Conservation (phyloP, 1,140 invertebrate species). For the Calephelis virginiensis region DNA sequence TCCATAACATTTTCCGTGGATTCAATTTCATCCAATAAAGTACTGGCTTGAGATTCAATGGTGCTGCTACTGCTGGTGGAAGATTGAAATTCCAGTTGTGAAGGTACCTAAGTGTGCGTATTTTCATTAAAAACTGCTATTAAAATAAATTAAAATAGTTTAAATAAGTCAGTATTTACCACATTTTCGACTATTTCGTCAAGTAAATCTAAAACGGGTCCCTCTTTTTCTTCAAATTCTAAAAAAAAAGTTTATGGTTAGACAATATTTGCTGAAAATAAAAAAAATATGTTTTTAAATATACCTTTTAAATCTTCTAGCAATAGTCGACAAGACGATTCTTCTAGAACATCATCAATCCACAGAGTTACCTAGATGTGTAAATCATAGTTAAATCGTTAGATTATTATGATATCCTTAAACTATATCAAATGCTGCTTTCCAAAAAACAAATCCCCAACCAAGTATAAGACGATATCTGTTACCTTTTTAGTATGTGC, state of each 20-base stretch:
- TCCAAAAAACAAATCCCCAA: too few species aligned
- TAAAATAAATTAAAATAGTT: neutral
- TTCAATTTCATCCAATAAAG: neutral
- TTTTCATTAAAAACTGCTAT: neutral
- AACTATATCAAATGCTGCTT: too few species aligned
- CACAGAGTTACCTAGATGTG: slow-evolving; percentile 45
- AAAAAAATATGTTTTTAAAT: slow-evolving; percentile 8
- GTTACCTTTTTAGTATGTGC: too few species aligned
- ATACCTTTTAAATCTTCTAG: slow-evolving; percentile 53
- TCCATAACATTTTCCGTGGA: neutral
- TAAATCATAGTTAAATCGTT: neutral
- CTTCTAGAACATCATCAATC: slow-evolving; percentile 49
- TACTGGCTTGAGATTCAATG: neutral
- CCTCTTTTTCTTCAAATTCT: slow-evolving; percentile 62
- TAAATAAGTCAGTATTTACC: neutral
- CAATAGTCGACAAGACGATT: slow-evolving; percentile 40
- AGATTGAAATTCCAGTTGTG: neutral
- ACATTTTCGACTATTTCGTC: slow-evolving; percentile 53
- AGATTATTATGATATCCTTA: too few species aligned
- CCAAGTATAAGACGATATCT: too few species aligned
- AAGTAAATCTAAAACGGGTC: slow-evolving; percentile 56
- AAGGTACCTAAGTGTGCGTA: neutral
- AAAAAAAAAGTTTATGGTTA: slow-evolving; percentile 16
- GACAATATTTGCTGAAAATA: slow-evolving; percentile 13
- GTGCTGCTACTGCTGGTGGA: neutral